phyloP scores from a whole-genome alignment of 92 coral and sea anemone species.

The Nematostella vectensis region DNA sequence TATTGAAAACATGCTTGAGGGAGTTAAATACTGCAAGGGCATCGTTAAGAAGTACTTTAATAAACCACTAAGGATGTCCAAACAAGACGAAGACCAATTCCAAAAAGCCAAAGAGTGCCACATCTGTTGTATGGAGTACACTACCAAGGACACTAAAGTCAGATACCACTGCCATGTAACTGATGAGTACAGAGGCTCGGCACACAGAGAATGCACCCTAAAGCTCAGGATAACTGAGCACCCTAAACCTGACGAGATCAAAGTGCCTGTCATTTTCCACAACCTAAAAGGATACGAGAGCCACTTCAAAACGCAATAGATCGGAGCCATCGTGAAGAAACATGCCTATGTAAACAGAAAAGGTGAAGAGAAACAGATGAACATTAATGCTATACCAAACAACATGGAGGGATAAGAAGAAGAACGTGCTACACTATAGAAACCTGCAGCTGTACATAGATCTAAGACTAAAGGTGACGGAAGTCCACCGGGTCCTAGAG shows the following conservation, averaged over 20 bases:
- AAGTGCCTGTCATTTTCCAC: too few species aligned
- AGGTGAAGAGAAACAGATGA: too few species aligned
- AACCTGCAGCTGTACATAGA: too few species aligned
- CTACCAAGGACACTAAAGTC: background rate
- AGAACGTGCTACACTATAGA: too few species aligned
- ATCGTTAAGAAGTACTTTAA: background rate
- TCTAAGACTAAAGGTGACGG: too few species aligned
- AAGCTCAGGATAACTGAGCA: constrained; percentile 4
- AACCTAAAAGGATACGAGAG: constrained; percentile 16
- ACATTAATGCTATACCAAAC: too few species aligned
- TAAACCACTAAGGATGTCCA: background rate
- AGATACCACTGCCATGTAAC: constrained; percentile 18
- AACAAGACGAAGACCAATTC: too few species aligned
- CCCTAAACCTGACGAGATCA: constrained; percentile 10
- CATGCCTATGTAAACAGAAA: too few species aligned
- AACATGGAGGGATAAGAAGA: too few species aligned
- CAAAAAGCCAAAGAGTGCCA: constrained; percentile 1
- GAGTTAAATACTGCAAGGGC: background rate
- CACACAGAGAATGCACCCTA: constrained; percentile 8
- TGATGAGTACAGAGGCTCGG: constrained; percentile 16
- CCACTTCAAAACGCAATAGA: constrained; percentile 2
- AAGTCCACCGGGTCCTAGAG: too few species aligned
- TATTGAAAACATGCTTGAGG: background rate
- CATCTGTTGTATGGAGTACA: background rate
- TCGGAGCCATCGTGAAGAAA: too few species aligned